These are phyloP conservation scores for Girardia tigrina DNA, from an alignment of 2,888 invertebrate species.

Conservation along the genomic window DNA sequence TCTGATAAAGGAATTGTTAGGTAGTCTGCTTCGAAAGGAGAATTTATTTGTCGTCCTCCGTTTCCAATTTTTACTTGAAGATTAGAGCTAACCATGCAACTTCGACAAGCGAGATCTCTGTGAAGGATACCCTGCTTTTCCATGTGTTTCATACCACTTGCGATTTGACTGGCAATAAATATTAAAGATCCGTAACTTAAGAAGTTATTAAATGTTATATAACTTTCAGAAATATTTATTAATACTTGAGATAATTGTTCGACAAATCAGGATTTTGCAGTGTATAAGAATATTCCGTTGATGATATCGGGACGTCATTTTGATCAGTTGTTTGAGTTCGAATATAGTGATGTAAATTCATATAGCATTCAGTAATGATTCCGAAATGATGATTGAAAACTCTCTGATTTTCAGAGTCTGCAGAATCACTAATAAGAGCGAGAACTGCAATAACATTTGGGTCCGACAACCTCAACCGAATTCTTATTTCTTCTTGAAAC, in stretches of 20 bases:
- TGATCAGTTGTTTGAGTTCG: background rate
- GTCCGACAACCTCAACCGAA: background rate
- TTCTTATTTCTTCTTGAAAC: background rate
- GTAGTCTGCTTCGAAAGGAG: constrained; percentile 6
- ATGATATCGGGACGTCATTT: background rate
- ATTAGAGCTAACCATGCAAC: constrained; percentile 69
- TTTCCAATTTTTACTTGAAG: constrained; percentile 56
- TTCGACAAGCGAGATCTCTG: constrained; percentile 71
- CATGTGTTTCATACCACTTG: constrained; percentile 75
- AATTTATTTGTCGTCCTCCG: constrained; percentile 47
- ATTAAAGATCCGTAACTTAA: constrained; percentile 67
- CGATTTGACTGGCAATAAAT: constrained; percentile 69
- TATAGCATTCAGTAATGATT: background rate
- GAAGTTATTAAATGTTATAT: too few species aligned
- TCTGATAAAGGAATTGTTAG: constrained; percentile 52
- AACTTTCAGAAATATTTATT: too few species aligned
- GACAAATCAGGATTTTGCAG: background rate
- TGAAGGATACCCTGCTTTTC: constrained; percentile 77
- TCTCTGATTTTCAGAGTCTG: background rate
- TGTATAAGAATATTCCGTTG: background rate
- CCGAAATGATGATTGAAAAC: background rate
- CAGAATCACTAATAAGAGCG: background rate
- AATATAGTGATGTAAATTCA: background rate
- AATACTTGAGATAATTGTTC: too few species aligned
- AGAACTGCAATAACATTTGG: background rate